phyloP scores from a whole-genome alignment of 2,797 vertebrate genomes.

The Xenentodon cancila region DNA sequence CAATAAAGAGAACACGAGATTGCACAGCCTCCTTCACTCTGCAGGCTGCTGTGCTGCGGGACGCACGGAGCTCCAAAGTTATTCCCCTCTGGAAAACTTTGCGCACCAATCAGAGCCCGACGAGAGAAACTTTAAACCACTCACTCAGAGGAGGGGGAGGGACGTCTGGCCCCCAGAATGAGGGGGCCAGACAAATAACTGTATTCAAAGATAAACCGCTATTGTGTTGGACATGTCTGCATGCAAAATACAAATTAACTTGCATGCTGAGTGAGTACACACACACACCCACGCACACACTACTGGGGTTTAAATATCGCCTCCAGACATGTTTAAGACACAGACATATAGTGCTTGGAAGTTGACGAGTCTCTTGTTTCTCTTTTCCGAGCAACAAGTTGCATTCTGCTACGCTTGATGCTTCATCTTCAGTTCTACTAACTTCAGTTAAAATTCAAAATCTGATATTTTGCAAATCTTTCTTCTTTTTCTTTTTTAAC shows the following conservation, averaged over 20 bases:
- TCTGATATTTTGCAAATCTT: too few species aligned
- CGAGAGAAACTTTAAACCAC: slow-evolving; percentile 81
- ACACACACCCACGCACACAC: background rate
- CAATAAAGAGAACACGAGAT: slow-evolving; percentile 37
- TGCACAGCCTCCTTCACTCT: background rate
- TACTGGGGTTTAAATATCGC: background rate
- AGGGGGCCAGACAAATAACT: slow-evolving; percentile 23
- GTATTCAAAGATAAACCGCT: slow-evolving; percentile 38
- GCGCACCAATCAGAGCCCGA: slow-evolving; percentile 69
- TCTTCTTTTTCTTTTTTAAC: too few species aligned
- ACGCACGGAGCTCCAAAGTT: slow-evolving; percentile 51
- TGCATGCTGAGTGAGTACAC: background rate
- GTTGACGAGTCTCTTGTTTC: too few species aligned
- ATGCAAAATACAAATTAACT: slow-evolving; percentile 20
- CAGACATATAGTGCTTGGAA: background rate
- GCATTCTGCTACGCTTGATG: too few species aligned
- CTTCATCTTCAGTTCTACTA: too few species aligned
- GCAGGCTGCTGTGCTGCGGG: slow-evolving; percentile 26
- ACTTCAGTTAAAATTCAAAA: too few species aligned
- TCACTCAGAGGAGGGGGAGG: slow-evolving; percentile 58
- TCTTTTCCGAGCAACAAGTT: too few species aligned
- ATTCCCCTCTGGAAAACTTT: slow-evolving; percentile 64
- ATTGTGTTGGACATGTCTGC: slow-evolving; percentile 51
- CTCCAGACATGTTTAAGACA: background rate
- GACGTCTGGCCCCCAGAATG: slow-evolving; percentile 45